Evolutionary conservation across 1,140 invertebrate species (phyloP), one percentile per base, ranked within the genome.

Genomic region (Caerostris extrusa): DNA sequence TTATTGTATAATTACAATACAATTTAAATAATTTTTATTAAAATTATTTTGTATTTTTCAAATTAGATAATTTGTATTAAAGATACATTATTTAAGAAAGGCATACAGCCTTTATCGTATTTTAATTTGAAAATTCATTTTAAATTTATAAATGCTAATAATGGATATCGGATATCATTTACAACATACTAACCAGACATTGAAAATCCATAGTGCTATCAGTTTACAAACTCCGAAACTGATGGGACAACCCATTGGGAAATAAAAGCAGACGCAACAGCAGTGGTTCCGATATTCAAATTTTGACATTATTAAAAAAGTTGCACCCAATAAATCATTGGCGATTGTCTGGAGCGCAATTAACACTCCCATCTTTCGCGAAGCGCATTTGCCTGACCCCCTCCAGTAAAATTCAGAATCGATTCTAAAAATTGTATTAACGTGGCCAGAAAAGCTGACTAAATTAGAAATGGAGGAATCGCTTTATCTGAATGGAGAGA

Each of bases 281-380:
- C 61, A 67, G n/a, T 67, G 34, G 34, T 67, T n/a, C 61, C n/a
- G 5, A 77, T 77, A 77, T 77, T 77, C 50, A 77, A 50, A 77
- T 77, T 77, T 34, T 19, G 82, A 85, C 82, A 57, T 85, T 85
- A 85, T 85, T 85, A 85, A 85, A 85, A 85, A 85, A 85, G 55
- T 85, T 85, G 57, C 82, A 58, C 17, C 55, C 53, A 85, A 85
- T 85, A 85, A 85, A 85, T 85, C 82, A 58, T 57, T 17, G 55
- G n/a, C 82, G 82, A 85, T 85, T 85, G 82, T 85, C 82, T 58
- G 17, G 82, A 56, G 57, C 57, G 56, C 19, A 85, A 85, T 85
- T 85, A 85, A 85, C 82, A 77, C 71, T 77, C 71, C 53, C 71
- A 77, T 77, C 71, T 77, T 77, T 77, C 53, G 71, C 53, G 34